Percentiles rank a stretch among this genome's conserved stretches.
Conservation (phyloP, 2,797 vertebrate species). For the Sebastes itinus region DNA sequence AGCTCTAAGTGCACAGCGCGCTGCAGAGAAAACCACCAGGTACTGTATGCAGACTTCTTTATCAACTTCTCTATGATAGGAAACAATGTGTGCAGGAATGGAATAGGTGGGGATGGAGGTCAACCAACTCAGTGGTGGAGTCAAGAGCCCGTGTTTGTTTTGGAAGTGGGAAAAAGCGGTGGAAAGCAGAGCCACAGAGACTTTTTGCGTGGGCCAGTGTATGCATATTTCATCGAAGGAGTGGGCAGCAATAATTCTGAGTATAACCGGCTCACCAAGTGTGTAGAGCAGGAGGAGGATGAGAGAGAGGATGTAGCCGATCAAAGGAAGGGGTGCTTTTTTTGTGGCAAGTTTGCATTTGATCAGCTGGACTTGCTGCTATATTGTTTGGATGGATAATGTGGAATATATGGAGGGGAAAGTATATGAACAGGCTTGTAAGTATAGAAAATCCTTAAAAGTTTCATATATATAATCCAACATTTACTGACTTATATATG, state of each 20-base stretch:
- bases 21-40: slow-evolving; percentile 53
- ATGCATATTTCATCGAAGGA: slow-evolving; percentile 72
- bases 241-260: slow-evolving; percentile 67
- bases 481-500: background rate
- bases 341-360: slow-evolving; percentile 11
- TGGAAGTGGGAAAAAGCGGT: slow-evolving; percentile 8
- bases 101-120: background rate
- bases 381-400: background rate
- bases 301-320: background rate
- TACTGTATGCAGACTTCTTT: slow-evolving; percentile 55
- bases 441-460: background rate
- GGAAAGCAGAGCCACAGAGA: slow-evolving; percentile 23
- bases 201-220: slow-evolving; percentile 63
- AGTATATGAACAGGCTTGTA: background rate
- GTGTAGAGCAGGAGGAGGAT: slow-evolving; percentile 6
- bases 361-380: slow-evolving; percentile 3
- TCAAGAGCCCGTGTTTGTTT: slow-evolving; percentile 55
- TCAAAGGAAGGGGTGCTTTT: background rate
- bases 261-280: slow-evolving; percentile 36
- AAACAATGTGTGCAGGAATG: background rate
- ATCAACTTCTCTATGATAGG: slow-evolving; percentile 12
- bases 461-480: background rate
- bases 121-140: slow-evolving; percentile 13
- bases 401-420: background rate
- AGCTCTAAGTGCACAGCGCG: slow-evolving; percentile 31